Conservation (phyloP, 2,888 invertebrate genomes). For the Cheilosia soror region DNA sequence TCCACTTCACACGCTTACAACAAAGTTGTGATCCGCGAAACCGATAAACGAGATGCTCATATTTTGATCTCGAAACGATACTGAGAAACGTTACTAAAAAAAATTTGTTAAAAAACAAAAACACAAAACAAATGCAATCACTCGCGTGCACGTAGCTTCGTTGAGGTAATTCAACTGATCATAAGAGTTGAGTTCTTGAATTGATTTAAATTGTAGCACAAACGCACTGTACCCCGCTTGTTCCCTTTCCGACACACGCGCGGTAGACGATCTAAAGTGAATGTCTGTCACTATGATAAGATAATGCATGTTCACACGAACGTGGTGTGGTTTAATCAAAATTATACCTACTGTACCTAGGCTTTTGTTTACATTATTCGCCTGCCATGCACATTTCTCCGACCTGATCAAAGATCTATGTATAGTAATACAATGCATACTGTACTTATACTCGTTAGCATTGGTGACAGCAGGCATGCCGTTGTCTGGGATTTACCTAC, state of each 20-base stretch:
- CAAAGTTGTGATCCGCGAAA: constrained; percentile 75
- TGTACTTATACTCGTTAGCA: not conserved
- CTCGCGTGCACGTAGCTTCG: constrained; percentile 15
- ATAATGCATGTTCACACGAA: constrained; percentile 29
- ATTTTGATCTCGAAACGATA: constrained; percentile 56
- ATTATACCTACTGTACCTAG: constrained; percentile 36
- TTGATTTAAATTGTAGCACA: constrained; percentile 14
- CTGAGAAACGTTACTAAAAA: constrained; percentile 10
- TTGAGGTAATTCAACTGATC: constrained; percentile 30
- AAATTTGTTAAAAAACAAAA: not conserved
- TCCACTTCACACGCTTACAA: constrained; percentile 70
- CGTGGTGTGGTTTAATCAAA: constrained; percentile 25
- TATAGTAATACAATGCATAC: not conserved
- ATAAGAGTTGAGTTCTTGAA: constrained; percentile 27
- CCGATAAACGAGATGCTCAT: constrained; percentile 72
- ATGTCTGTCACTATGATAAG: constrained; percentile 38
- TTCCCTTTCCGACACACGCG: not conserved
- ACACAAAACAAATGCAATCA: not conserved
- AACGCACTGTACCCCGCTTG: constrained; percentile 5
- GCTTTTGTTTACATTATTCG: constrained; percentile 24
- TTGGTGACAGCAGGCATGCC: too few species aligned
- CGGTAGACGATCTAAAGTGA: constrained; percentile 16
- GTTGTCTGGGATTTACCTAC: too few species aligned
- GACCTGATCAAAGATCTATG: constrained; percentile 16
- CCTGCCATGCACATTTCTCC: constrained; percentile 2